phyloP scores from a whole-genome alignment of 1,140 invertebrate genomes.

The Eurosta solidaginis region DNA sequence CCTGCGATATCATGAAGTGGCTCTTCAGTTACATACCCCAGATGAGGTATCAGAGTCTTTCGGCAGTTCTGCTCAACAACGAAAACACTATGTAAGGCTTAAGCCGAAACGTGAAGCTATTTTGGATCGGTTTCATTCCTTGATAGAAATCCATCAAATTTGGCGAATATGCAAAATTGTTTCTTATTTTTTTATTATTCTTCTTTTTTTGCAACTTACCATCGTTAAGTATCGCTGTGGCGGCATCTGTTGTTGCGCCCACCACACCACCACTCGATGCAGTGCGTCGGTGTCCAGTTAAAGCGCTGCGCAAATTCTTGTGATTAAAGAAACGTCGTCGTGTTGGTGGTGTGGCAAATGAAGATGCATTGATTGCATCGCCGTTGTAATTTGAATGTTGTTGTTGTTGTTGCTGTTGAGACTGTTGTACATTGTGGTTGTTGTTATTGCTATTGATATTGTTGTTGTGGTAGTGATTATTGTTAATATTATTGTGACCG shows the following conservation, averaged over 20 bases:
- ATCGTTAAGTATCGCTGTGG: conserved; percentile 47
- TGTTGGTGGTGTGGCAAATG: conserved; percentile 77
- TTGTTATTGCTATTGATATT: conserved; percentile 27
- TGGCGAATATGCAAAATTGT: conserved; percentile 16
- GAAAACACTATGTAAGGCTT: neutral
- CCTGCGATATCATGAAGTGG: too few species aligned
- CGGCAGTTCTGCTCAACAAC: neutral
- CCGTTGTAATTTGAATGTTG: conserved; percentile 30
- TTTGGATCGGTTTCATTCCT: too few species aligned
- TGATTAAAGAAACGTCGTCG: conserved; percentile 79
- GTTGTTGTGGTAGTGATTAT: conserved; percentile 57
- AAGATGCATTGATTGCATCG: conserved; percentile 48
- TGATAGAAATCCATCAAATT: conserved; percentile 19
- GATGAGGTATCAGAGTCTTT: too few species aligned
- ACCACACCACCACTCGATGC: conserved; percentile 54
- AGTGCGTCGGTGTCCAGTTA: conserved; percentile 61
- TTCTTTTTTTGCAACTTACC: neutral
- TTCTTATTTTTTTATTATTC: neutral
- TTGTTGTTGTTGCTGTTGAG: conserved; percentile 33
- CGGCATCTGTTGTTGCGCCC: conserved; percentile 55
- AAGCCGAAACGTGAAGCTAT: too few species aligned
- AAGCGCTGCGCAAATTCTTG: conserved; percentile 75
- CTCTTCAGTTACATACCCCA: too few species aligned
- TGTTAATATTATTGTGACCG: conserved; percentile 36
- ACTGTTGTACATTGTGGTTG: neutral